These are phyloP conservation scores for Alca torda DNA, from an alignment of 2,797 vertebrate genomes.

Conservation along the genomic window DNA sequence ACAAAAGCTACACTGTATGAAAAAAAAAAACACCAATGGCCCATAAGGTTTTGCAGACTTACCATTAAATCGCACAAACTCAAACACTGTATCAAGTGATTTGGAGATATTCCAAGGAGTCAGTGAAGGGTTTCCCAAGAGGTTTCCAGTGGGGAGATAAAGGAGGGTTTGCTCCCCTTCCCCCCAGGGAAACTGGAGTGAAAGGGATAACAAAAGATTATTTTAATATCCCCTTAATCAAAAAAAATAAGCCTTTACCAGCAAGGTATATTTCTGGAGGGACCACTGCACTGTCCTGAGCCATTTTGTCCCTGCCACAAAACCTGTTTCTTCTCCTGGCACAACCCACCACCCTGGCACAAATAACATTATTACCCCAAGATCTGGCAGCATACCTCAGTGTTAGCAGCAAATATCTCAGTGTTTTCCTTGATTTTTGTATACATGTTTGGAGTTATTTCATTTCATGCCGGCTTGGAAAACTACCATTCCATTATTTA, in stretches of 20 bases:
- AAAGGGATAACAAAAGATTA: not conserved
- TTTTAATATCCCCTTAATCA: not conserved
- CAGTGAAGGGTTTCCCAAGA: not conserved
- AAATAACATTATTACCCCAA: not conserved
- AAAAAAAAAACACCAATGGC: not conserved
- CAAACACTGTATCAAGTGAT: not conserved
- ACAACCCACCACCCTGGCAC: not conserved
- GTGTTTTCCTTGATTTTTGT: not conserved
- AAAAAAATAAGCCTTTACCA: not conserved
- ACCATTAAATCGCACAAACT: not conserved
- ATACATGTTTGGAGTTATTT: not conserved
- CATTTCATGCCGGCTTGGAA: conserved; percentile 32
- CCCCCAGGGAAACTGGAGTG: not conserved
- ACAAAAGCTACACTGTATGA: not conserved
- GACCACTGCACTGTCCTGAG: not conserved
- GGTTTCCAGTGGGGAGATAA: not conserved
- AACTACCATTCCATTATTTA: conserved; percentile 1
- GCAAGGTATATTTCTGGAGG: not conserved
- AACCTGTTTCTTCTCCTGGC: not conserved
- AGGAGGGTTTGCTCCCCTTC: not conserved
- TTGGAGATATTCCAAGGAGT: not conserved
- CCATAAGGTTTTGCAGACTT: not conserved
- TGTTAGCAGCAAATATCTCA: not conserved
- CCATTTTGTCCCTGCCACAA: not conserved
- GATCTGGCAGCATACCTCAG: not conserved